Base-by-base conservation (phyloP, 2,888 invertebrate genomes). In the Synanthedon formicaeformis region DNA sequence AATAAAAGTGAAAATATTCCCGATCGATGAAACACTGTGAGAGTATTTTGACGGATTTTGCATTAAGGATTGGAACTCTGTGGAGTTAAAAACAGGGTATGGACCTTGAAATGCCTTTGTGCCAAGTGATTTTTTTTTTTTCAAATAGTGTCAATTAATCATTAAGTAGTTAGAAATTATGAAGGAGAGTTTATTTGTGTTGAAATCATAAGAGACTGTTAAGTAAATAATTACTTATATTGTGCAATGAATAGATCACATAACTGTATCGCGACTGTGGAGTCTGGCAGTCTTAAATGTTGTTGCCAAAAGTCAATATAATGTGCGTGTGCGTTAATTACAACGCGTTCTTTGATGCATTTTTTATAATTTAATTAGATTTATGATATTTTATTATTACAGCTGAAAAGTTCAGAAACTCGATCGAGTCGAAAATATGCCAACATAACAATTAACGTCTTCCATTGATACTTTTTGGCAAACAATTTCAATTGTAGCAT, bases 71-170 rank as follows among this genome's bases (percentile, higher is more conserved):
- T 73, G 74, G 75, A 67, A n/a, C 62, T 70, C 62, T 71, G 2
- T 10, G 79, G 84, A 84, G 84, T 82, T 67, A 65, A 12, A 69
- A 64, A 84, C 86, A 86, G 87, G 86, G 86, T 86, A 82, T 80
- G 86, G 86, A 86, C 86, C 83, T 81, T 71, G 6, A 34, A 73
- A 66, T 62, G 87, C 87, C 87, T 84, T 86, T 79, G 87, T 87
- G 87, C 87, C 87, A 85, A 86, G 87, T 86, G 86, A 86, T 86
- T 82, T 75, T 78, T 34, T 78, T 34, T 10, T 34, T 78, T 77
- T 73, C 70, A 75, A 75, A 79, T 82, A 87, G 85, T 81, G 84
- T 87, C 85, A 87, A 86, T 85, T 86, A 84, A 71, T 54, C 53
- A 50, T 66, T 75, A 73, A 70, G 67, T 82, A 83, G 76, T 78